A percentile compares a stretch with the other conserved stretches of the same genome.
These are phyloP conservation scores for Phataginus tetradactyla DNA, from an alignment of 2,797 vertebrate species.

Conservation along the genomic window DNA sequence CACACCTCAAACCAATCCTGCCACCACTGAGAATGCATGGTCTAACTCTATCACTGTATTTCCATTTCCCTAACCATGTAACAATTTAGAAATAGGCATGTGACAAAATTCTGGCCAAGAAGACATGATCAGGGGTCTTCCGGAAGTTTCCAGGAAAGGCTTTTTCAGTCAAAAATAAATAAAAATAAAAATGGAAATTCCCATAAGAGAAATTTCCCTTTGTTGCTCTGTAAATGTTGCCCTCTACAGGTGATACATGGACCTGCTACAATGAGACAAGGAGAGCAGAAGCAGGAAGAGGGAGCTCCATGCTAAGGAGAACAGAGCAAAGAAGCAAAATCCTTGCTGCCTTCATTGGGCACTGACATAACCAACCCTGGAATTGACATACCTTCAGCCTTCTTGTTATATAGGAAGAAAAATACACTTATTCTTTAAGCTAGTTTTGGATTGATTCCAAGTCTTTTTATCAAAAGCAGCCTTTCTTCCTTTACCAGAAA, in stretches of 20 bases:
- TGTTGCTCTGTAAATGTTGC: background rate
- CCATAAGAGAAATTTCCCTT: background rate
- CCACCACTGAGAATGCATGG: background rate
- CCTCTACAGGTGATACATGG: background rate
- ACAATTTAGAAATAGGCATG: background rate
- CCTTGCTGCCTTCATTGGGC: background rate
- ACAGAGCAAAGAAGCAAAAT: background rate
- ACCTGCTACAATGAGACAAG: background rate
- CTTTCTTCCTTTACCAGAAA: slow-evolving; percentile 36
- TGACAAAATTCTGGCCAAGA: background rate
- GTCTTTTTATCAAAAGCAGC: background rate
- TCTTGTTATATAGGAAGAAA: background rate
- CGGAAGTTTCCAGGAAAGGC: background rate
- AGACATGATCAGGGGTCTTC: background rate
- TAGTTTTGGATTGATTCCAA: background rate
- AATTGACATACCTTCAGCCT: background rate
- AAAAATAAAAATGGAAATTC: background rate
- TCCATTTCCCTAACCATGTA: background rate
- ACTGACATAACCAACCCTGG: background rate
- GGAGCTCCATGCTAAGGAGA: background rate
- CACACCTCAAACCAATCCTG: background rate
- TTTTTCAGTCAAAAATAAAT: background rate
- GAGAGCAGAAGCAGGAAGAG: background rate
- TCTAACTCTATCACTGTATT: background rate
- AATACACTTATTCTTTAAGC: background rate